Evolutionary conservation across 2,888 invertebrate species (phyloP).

Genomic region (Tryphoninae sp.): DNA sequence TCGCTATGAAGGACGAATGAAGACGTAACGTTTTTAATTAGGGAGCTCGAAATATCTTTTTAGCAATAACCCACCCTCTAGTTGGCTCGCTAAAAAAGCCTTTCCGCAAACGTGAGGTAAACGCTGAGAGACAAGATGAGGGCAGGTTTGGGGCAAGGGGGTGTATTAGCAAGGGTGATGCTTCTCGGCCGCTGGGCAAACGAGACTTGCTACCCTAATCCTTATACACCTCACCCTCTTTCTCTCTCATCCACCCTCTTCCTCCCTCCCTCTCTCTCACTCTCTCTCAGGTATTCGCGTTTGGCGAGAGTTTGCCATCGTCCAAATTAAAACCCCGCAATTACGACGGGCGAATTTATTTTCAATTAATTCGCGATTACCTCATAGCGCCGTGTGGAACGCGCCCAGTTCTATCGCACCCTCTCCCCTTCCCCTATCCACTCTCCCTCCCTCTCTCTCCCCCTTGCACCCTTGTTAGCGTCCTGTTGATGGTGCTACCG

Average conservation of each 20-base stretch:
- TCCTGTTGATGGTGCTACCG: slow-evolving; percentile 8
- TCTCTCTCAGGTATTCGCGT: slow-evolving; percentile 39
- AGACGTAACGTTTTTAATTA: slow-evolving; percentile 77
- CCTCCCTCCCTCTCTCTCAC: not conserved
- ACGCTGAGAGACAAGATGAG: slow-evolving; percentile 13
- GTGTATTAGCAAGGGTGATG: slow-evolving; percentile 19
- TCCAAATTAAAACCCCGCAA: slow-evolving; percentile 76
- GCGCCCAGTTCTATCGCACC: slow-evolving; percentile 25
- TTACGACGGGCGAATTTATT: slow-evolving; percentile 73
- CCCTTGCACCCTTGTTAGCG: slow-evolving; percentile 17
- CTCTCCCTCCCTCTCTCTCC: slow-evolving; percentile 42
- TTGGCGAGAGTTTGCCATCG: slow-evolving; percentile 55
- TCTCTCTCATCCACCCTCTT: not conserved
- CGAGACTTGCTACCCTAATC: slow-evolving; percentile 32
- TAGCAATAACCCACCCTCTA: slow-evolving; percentile 18
- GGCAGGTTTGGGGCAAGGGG: slow-evolving; percentile 9
- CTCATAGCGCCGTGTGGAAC: slow-evolving; percentile 60
- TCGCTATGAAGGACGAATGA: not conserved
- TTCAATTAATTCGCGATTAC: slow-evolving; percentile 76
- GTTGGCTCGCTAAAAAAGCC: slow-evolving; percentile 27
- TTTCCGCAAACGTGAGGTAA: slow-evolving; percentile 44
- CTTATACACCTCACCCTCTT: slow-evolving; percentile 1
- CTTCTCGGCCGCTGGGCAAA: slow-evolving; percentile 41
- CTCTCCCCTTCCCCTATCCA: slow-evolving; percentile 34
- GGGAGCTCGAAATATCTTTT: slow-evolving; percentile 68